A percentile compares a stretch with the other conserved stretches of the same genome.
Conservation (phyloP, 2,888 invertebrate species). For the Synergus itoensis region DNA sequence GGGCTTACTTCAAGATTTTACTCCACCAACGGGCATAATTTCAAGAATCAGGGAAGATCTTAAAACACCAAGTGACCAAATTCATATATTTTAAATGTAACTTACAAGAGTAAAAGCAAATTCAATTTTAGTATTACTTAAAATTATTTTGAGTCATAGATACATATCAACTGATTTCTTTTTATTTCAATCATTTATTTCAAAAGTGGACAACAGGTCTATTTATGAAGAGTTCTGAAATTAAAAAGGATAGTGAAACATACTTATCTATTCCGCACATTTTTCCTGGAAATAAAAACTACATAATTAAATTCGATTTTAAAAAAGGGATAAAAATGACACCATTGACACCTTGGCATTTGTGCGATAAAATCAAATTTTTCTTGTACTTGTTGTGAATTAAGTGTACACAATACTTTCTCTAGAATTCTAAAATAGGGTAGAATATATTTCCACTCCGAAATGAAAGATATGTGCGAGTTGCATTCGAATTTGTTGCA, state of each 20-base stretch:
- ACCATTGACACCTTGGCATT: neutral
- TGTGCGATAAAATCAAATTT: neutral
- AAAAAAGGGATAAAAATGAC: neutral
- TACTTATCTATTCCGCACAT: neutral
- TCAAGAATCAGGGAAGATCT: conserved; percentile 2
- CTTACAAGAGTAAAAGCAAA: neutral
- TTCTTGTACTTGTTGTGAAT: neutral
- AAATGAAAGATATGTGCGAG: too few species aligned
- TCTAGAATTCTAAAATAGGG: neutral
- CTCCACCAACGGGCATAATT: neutral
- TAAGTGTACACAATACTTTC: neutral
- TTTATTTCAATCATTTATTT: neutral
- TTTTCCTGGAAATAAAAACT: neutral
- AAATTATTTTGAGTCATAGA: neutral
- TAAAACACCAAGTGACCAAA: neutral
- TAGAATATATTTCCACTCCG: neutral
- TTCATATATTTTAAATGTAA: neutral
- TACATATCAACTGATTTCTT: neutral
- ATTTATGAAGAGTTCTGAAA: neutral
- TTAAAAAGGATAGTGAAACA: neutral
- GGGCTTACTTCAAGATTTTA: neutral
- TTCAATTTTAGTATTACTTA: neutral
- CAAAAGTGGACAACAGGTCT: neutral
- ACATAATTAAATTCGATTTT: neutral
- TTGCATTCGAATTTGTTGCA: too few species aligned